Evolutionary conservation across 2,797 vertebrate species (phyloP), one percentile per base, ranked within the genome.

Genomic region (Ctenopoma multispine): DNA sequence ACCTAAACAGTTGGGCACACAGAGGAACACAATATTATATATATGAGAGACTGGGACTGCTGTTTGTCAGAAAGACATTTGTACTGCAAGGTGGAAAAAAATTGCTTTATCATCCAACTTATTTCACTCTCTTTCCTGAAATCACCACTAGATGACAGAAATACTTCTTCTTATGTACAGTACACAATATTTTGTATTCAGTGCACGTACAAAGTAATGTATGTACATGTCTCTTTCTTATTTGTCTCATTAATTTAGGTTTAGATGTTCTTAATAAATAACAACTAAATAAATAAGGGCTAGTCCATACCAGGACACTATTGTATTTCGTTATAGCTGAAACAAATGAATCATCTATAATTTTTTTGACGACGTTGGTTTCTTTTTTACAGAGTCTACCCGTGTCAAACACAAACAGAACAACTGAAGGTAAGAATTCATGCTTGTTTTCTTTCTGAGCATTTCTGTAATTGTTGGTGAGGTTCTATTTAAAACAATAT

Each of bases 311-410:
- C 9, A 8, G 17, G 43, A n/a, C n/a, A n/a, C n/a, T n/a, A n/a
- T n/a, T n/a, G n/a, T n/a, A n/a, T n/a, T n/a, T n/a, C n/a, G n/a
- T n/a, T n/a, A 31, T 5, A 48, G 31, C 5, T 61, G 24, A 7
- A 31, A 15, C 13, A 43, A 46, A 60, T 17, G 6, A 54, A 21
- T 50, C 27, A 62, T 47, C 12, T 40, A 4, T 40, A 40, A 14
- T 40, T 14, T 15, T 23, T n/a, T 20, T 47, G 46, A 50, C 72
- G n/a, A 48, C 15, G 15, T 60, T 57, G 36, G 51, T 73, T 50
- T 72, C 14, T 91, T 54, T 89, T 79, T 92, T 90, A 31, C 93
- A 95, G 94, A 93, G 80, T 88, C 84, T 90, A 47, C 82, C 89
- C 27, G 69, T 81, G 70, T 48, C 72, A 44, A 77, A 44, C 48